Evolutionary conservation across 2,888 invertebrate species (phyloP), one percentile per base, ranked within the genome.

Genomic region (Frankliniella intonsa): DNA sequence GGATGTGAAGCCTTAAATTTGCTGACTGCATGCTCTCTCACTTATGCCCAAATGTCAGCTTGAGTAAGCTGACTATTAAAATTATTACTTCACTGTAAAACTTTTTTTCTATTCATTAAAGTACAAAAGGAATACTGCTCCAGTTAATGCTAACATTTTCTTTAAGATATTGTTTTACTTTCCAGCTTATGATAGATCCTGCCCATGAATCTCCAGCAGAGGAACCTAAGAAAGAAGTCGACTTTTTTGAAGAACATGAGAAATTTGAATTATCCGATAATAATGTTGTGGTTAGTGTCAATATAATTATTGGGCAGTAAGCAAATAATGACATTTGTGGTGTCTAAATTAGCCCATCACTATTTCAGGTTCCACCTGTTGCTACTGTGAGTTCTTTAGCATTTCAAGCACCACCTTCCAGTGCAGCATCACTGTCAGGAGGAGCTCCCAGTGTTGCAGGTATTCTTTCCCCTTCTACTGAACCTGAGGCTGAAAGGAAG

Each of bases 231-330:
- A 91, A 91, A 84, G 95, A 96, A 89, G 92, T 94, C 85, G 98
- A 98, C 89, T 98, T 98, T 90, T 98, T 98, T 89, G 93, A 94
- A 83, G 94, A 95, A 88, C 94, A 92, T 90, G 83, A 76, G 25
- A 76, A 76, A 12, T 25, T 76, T 25, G 25, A 76, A 25, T 25
- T 76, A 0, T 25, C 69, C 14, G n/a, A 82, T 51, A 17, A 14
- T 22, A 82, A 69, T 80, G 82, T 50, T 81, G 81, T 82, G 79
- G 79, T 82, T 69, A 38, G 65, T 82, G 69, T 50, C 27, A 83
- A 82, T 80, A 25, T 81, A 80, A 80, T 8, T 80, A 38, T 22
- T 50, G 80, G 17, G n/a, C 19, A 19, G 27, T 25, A 50, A 3
- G 38, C 5, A 2, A 38, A 38, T 38, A 3, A 38, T 38, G 38